Conservation (phyloP, 37 sponge, comb jelly and placozoan species). For the Agelas oroides region DNA sequence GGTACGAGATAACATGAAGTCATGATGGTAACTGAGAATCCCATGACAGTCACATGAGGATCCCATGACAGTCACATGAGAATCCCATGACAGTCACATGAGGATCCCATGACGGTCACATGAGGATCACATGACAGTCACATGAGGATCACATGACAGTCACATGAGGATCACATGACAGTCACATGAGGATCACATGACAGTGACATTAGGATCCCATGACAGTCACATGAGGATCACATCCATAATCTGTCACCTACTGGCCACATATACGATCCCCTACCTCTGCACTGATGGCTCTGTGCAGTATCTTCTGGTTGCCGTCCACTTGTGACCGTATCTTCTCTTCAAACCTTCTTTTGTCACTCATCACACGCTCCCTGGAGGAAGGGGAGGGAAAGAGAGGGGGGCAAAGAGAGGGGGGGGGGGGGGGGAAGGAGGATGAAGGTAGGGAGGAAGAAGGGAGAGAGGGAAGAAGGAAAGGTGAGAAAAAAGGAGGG, state of each 20-base stretch:
- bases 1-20: too few species aligned
- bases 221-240: constrained; percentile 12
- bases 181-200: too few species aligned
- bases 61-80: background rate
- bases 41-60: constrained; percentile 2
- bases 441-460: background rate
- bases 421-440: background rate
- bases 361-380: constrained; percentile 9
- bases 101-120: background rate
- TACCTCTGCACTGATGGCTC: constrained; percentile 56
- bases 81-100: too few species aligned
- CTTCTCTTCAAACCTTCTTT: constrained; percentile 5
- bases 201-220: too few species aligned
- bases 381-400: background rate
- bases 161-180: too few species aligned
- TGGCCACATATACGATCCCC: too few species aligned
- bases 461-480: background rate
- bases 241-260: background rate
- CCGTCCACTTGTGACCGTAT: background rate
- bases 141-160: too few species aligned
- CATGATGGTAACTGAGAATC: too few species aligned
- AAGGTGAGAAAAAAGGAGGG: background rate
- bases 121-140: background rate
- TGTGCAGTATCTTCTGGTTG: background rate
- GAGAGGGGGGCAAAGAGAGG: background rate